A percentile compares a stretch with the other conserved stretches of the same genome.
Evolutionary conservation across 92 coral and sea anemone genomes (phyloP).

Genomic region (Actinostola sp.): DNA sequence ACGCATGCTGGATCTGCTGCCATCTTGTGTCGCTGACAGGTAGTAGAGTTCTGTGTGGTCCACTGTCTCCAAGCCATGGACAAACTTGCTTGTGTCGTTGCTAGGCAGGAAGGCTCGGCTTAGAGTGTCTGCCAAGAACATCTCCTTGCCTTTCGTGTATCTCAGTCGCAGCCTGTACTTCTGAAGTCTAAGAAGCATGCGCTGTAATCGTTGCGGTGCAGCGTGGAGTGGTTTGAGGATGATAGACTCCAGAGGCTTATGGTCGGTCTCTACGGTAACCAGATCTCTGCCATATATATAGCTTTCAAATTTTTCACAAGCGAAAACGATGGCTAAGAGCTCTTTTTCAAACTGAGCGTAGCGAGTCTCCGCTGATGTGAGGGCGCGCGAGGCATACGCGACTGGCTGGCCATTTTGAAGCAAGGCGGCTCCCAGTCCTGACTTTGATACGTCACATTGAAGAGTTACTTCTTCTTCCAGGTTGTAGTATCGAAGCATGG

Average conservation of each 20-base stretch:
- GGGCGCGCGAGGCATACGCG: slow-evolving; percentile 57
- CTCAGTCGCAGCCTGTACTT: slow-evolving; percentile 35
- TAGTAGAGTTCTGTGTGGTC: slow-evolving; percentile 35
- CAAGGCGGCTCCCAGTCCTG: slow-evolving; percentile 40
- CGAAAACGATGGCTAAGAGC: slow-evolving; percentile 49
- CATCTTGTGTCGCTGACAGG: slow-evolving; percentile 52
- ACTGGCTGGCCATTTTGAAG: slow-evolving; percentile 58
- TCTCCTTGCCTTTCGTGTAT: slow-evolving; percentile 59
- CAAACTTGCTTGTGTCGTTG: slow-evolving; percentile 34
- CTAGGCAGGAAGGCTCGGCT: slow-evolving; percentile 57
- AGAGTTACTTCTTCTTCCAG: slow-evolving; percentile 52
- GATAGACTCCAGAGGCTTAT: slow-evolving; percentile 50
- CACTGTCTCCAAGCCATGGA: slow-evolving; percentile 31
- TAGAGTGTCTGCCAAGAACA: slow-evolving; percentile 58
- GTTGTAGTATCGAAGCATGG: slow-evolving; percentile 41
- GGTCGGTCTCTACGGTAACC: slow-evolving; percentile 49
- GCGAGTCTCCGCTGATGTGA: slow-evolving; percentile 56
- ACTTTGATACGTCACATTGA: slow-evolving; percentile 60
- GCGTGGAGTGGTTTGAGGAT: slow-evolving; percentile 36
- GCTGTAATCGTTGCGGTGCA: slow-evolving; percentile 45
- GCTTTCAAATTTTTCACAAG: slow-evolving; percentile 32
- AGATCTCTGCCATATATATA: slow-evolving; percentile 38
- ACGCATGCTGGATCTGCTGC: slow-evolving; percentile 58
- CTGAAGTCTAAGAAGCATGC: slow-evolving; percentile 56
- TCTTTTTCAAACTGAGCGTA: slow-evolving; percentile 57